These are phyloP conservation scores for Vireo griseus DNA, from an alignment of 2,797 vertebrate species.

Conservation along the genomic window DNA sequence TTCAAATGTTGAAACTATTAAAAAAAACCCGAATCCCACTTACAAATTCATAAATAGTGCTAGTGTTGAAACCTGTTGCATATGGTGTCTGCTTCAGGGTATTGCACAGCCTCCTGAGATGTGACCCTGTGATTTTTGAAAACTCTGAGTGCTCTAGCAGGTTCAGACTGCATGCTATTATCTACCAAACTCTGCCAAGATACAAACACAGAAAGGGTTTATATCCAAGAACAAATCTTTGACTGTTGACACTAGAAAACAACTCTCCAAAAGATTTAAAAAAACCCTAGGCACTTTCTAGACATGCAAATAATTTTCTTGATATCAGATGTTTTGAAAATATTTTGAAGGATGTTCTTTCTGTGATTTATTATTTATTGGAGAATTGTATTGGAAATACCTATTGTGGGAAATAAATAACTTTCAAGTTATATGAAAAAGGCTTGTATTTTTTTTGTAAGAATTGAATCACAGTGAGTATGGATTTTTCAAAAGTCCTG, in stretches of 20 bases:
- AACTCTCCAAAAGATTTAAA: neutral
- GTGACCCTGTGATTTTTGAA: neutral
- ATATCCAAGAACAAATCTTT: neutral
- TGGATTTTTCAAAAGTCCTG: constrained; percentile 10
- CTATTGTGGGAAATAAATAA: neutral
- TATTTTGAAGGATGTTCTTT: neutral
- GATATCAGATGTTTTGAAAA: neutral
- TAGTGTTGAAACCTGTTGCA: neutral
- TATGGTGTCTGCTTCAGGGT: neutral
- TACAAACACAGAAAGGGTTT: neutral
- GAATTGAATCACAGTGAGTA: neutral
- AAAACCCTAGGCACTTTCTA: neutral
- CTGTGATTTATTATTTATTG: constrained; percentile 24
- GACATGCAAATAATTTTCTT: neutral
- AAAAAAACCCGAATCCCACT: neutral
- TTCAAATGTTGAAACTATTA: neutral
- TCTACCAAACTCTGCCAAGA: neutral
- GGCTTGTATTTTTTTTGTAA: neutral
- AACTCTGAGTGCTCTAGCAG: neutral
- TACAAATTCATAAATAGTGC: neutral
- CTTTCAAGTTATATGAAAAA: neutral
- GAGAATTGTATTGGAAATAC: neutral
- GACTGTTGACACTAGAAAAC: neutral
- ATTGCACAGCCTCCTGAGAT: neutral
- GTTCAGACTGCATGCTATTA: neutral